Percentiles rank a stretch among this genome's conserved stretches.
Conservation (phyloP, 2,113 vertebrate species). For the Podarcis raffonei region DNA sequence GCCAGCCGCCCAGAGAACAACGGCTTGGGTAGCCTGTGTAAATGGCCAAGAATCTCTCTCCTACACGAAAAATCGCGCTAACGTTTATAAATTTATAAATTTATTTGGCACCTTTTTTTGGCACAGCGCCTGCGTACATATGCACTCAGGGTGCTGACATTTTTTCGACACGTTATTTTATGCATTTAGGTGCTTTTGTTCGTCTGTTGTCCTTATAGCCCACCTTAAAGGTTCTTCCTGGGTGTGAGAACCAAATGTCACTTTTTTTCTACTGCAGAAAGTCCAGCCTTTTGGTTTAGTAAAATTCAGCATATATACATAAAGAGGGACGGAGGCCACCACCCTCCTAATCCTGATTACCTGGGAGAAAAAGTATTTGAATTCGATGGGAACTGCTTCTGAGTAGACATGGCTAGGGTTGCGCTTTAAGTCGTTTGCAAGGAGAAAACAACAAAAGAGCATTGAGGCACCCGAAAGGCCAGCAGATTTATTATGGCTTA, state of each 20-base stretch:
- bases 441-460: neutral
- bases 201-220: neutral
- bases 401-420: too few species aligned
- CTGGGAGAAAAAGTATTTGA: too few species aligned
- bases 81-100: neutral
- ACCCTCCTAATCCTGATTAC: too few species aligned
- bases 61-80: neutral
- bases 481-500: neutral
- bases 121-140: neutral
- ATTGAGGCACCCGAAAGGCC: neutral
- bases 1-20: too few species aligned
- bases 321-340: too few species aligned
- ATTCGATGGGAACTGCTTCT: too few species aligned
- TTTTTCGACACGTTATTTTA: neutral
- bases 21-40: too few species aligned
- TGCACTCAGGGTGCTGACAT: neutral
- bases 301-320: neutral
- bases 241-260: neutral
- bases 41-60: neutral
- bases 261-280: neutral
- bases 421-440: neutral
- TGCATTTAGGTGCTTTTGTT: neutral
- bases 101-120: neutral
- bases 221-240: neutral
- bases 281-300: neutral